These are phyloP conservation scores for Chlorops oryzae DNA, from an alignment of 1,140 invertebrate species.

Conservation along the genomic window DNA sequence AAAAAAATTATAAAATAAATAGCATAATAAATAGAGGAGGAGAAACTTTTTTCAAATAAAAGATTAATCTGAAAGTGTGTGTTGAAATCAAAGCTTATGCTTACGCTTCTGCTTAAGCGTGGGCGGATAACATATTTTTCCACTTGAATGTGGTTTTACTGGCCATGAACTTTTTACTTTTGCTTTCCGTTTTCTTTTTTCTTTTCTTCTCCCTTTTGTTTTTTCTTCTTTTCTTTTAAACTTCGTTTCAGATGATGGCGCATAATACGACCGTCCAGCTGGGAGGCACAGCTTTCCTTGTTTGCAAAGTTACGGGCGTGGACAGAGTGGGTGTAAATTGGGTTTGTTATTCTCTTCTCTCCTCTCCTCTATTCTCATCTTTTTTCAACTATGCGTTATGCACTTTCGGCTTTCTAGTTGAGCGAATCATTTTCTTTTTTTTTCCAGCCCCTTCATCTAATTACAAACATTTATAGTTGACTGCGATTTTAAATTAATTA, in stretches of 20 bases:
- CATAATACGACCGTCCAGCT: constrained; percentile 76
- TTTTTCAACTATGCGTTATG: neutral
- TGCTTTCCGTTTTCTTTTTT: constrained; percentile 27
- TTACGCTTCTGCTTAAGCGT: no score
- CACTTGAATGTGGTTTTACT: constrained; percentile 6
- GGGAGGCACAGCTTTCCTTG: constrained; percentile 76
- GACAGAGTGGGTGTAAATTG: constrained; percentile 50
- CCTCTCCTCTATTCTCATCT: neutral
- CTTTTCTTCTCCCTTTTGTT: constrained; percentile 6
- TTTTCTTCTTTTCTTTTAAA: constrained; percentile 6
- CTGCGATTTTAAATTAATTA: no score
- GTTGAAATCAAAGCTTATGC: no score
- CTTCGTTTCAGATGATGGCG: constrained; percentile 58
- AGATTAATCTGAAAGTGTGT: neutral
- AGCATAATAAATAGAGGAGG: neutral
- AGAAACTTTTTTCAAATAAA: neutral
- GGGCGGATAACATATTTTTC: constrained; percentile 12
- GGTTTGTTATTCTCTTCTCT: constrained; percentile 35
- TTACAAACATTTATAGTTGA: no score
- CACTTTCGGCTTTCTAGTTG: neutral
- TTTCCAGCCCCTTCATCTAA: neutral
- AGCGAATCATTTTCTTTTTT: neutral
- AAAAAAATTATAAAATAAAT: no score
- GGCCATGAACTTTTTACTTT: constrained; percentile 45
- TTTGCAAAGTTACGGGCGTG: constrained; percentile 61